Percentiles rank a stretch among this genome's conserved stretches.
These are phyloP conservation scores for Oophaga pumilio DNA, from an alignment of 2,113 vertebrate species.

Conservation along the genomic window DNA sequence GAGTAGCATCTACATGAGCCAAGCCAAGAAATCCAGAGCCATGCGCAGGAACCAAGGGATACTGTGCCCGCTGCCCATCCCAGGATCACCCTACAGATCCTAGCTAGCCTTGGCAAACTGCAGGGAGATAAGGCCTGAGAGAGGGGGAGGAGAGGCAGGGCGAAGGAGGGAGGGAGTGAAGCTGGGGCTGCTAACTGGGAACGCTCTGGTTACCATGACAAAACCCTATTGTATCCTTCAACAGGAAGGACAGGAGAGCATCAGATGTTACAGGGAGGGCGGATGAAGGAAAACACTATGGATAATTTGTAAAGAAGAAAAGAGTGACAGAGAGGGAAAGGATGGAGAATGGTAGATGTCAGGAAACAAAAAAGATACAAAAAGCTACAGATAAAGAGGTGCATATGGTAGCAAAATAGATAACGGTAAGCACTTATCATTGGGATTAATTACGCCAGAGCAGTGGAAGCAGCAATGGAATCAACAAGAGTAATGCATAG, in stretches of 20 bases:
- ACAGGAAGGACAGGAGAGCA: conserved; percentile 57
- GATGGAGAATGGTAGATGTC: neutral
- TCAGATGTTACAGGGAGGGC: conserved; percentile 44
- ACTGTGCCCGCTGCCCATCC: conserved; percentile 51
- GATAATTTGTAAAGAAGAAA: conserved; percentile 16
- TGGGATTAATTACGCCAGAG: neutral
- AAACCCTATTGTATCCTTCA: conserved; percentile 59
- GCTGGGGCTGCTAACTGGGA: conserved; percentile 47
- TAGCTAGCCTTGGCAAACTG: conserved; percentile 52
- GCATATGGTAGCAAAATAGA: neutral
- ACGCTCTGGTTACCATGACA: conserved; percentile 57
- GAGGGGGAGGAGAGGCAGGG: conserved; percentile 49
- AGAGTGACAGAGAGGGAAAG: neutral
- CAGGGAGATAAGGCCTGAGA: conserved; percentile 56
- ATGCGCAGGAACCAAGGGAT: conserved; percentile 53
- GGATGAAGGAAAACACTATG: conserved; percentile 17
- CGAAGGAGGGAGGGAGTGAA: conserved; percentile 43
- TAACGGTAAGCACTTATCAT: neutral
- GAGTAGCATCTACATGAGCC: conserved; percentile 47
- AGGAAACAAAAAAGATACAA: neutral
- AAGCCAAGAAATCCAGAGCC: conserved; percentile 40
- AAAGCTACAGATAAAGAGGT: neutral
- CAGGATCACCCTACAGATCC: conserved; percentile 38
- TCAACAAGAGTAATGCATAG: neutral
- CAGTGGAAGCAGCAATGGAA: neutral